Evolutionary conservation across 1,140 invertebrate species (phyloP).

Genomic region (Sycophaga agraensis): DNA sequence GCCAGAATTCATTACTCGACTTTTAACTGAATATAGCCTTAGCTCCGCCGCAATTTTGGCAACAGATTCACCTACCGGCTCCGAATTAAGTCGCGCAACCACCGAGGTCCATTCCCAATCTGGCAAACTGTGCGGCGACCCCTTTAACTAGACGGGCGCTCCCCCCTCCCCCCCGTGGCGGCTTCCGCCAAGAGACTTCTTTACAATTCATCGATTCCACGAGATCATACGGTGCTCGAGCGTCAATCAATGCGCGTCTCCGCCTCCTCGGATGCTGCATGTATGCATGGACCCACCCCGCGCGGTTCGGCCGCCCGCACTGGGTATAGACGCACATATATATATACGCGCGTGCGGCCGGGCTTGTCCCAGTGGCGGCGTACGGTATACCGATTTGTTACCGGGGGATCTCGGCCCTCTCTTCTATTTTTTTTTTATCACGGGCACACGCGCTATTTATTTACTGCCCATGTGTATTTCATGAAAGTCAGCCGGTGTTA

Average conservation of each 20-base stretch:
- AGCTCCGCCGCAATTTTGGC: no score
- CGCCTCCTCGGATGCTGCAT: no score
- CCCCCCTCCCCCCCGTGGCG: no score
- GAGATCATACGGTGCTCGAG: constrained; percentile 1
- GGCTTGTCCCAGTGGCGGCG: background rate
- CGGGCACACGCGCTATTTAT: constrained; percentile 22
- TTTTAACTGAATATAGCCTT: no score
- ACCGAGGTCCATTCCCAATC: no score
- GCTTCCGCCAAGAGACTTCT: no score
- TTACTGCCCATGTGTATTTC: constrained; percentile 24
- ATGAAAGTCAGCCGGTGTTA: constrained; percentile 23
- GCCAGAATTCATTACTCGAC: no score
- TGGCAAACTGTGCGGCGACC: no score
- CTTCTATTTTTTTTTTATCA: constrained; percentile 19
- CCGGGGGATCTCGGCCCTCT: background rate
- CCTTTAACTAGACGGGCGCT: no score
- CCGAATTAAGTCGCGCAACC: no score
- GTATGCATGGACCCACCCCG: background rate
- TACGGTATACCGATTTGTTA: constrained; percentile 4
- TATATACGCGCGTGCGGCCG: background rate
- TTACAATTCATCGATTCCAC: no score
- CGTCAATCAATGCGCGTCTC: constrained; percentile 17
- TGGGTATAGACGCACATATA: background rate
- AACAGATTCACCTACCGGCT: no score
- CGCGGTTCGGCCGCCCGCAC: background rate